Base-by-base conservation (phyloP, 2,113 vertebrate species). In the Thunnus maccoyii region DNA sequence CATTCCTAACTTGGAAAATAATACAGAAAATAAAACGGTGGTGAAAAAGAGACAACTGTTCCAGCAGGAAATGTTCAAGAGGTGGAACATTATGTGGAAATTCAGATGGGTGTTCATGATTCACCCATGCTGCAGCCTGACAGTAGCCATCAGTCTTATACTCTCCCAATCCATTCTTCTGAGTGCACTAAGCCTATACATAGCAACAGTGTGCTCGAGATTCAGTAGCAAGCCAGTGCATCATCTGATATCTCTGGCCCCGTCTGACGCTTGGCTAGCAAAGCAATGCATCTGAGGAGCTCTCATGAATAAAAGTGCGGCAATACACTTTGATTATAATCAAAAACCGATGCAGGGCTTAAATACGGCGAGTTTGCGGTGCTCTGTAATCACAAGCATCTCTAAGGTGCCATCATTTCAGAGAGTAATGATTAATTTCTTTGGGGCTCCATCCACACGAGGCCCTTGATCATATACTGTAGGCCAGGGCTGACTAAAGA, bases 301-400 rank as follows among this genome's bases (percentile, higher is more conserved):
- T 75, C 81, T 76, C 67, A 84, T 89, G 76, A 92, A 93, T 86
- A 91, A 87, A 88, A 86, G 60, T 48, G 44, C 18, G n/a, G 63
- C 73, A 73, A 80, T 88, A 90, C 89, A 89, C 85, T 87, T 83
- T 72, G 91, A 91, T 91, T 90, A 72, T 64, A 72, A 92, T 91
- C 79, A 85, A 88, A 85, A 83, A 74, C 2, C 27, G 36, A 77
- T 60, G 58, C 63, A 22, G 54, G 46, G n/a, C 63, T 87, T 81
- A 84, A 83, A 83, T 60, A 83, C 7, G 22, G 88, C 0, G 66
- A 74, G 70, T 67, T 80, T 69, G 81, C 56, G 0, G 56, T n/a
- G 65, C 67, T 84, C 61, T 55, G 64, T 79, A 91, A 90, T 91
- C 78, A 83, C 46, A 6, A 51, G 36, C 77, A 72, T 91, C 78